Evolutionary conservation across 2,888 invertebrate species (phyloP).

Genomic region (Clanis bilineata): DNA sequence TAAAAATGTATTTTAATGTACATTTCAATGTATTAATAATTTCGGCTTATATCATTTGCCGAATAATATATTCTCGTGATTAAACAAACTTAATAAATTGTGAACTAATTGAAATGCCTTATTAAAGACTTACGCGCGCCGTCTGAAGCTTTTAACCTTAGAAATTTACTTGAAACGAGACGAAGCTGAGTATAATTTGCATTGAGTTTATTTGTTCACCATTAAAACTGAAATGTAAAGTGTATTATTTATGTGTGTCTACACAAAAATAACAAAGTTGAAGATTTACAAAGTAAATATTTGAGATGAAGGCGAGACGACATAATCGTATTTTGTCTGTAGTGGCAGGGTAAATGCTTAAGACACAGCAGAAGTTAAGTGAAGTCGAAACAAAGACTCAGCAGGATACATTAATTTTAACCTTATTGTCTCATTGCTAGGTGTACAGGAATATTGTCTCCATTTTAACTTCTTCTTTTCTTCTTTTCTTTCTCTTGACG

Average conservation of each 20-base stretch:
- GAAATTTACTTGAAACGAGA: conserved; percentile 15
- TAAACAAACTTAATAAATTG: conserved; percentile 3
- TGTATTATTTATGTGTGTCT: not conserved
- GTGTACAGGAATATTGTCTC: too few species aligned
- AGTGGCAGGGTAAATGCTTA: too few species aligned
- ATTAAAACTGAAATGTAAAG: not conserved
- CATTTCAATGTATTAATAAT: too few species aligned
- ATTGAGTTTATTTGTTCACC: not conserved
- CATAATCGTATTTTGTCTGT: too few species aligned
- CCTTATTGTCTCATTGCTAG: too few species aligned
- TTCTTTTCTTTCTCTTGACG: too few species aligned
- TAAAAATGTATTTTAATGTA: too few species aligned
- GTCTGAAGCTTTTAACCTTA: conserved; percentile 13
- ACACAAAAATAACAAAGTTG: not conserved
- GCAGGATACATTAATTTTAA: too few species aligned
- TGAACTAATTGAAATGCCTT: conserved; percentile 16
- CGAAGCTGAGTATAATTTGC: not conserved
- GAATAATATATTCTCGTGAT: not conserved
- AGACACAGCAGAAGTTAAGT: too few species aligned
- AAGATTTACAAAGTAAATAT: not conserved
- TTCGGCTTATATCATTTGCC: not conserved
- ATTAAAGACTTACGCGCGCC: conserved; percentile 16
- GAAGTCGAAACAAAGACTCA: too few species aligned
- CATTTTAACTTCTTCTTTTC: too few species aligned
- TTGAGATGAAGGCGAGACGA: too few species aligned